Evolutionary conservation across 1,140 invertebrate genomes (phyloP).

Genomic region (Trypoxylus dichotomus): DNA sequence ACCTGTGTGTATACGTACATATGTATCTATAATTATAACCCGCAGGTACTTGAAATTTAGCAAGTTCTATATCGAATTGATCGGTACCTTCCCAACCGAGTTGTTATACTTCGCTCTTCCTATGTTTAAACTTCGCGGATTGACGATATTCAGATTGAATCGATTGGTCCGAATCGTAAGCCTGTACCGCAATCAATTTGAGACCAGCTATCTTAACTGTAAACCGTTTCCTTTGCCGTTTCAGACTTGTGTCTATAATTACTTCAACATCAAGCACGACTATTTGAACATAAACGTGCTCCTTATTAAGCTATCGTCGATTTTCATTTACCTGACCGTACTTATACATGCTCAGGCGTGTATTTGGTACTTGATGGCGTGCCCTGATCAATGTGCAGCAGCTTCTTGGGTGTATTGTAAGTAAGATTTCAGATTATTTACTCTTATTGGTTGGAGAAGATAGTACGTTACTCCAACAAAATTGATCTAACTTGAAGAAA

Average conservation of each 20-base stretch:
- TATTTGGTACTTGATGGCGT: conserved; percentile 24
- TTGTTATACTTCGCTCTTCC: conserved; percentile 10
- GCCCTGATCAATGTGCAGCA: not conserved
- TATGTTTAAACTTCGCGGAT: not conserved
- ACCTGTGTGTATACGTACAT: too few species aligned
- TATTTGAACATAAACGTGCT: conserved; percentile 32
- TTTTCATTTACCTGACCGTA: conserved; percentile 17
- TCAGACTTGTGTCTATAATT: conserved; percentile 19
- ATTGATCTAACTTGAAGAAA: too few species aligned
- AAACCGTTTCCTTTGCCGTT: not conserved
- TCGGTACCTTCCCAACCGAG: conserved; percentile 14
- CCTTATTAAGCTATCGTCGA: conserved; percentile 10
- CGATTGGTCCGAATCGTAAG: conserved; percentile 28
- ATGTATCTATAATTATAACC: not conserved
- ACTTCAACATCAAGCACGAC: conserved; percentile 27
- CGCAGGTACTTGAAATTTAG: conserved; percentile 23
- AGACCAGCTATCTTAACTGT: not conserved
- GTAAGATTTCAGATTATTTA: not conserved
- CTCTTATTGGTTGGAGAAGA: too few species aligned
- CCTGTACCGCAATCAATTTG: not conserved
- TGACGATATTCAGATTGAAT: conserved; percentile 25
- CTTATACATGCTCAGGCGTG: conserved; percentile 19
- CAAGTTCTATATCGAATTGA: conserved; percentile 27
- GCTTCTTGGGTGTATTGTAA: conserved; percentile 12
- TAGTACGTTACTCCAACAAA: too few species aligned